These are phyloP conservation scores for Agrilus planipennis DNA, from an alignment of 1,140 invertebrate species.

Conservation along the genomic window DNA sequence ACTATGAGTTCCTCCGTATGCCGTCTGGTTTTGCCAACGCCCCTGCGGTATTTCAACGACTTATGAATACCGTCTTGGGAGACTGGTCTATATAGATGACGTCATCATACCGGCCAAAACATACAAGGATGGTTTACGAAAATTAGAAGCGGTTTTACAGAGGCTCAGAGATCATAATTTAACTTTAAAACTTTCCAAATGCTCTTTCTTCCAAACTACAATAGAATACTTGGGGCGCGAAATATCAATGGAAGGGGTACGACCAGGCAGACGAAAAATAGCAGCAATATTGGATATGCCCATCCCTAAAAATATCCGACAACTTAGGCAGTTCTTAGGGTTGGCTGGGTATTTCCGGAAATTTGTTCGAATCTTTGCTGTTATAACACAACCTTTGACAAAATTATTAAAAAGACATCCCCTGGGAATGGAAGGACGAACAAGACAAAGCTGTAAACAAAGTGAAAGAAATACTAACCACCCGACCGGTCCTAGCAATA, in stretches of 20 bases:
- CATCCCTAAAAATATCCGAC: not conserved
- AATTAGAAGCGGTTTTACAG: not conserved
- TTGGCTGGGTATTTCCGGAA: slow-evolving; percentile 26
- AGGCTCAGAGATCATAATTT: not conserved
- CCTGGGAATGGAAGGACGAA: slow-evolving; percentile 3
- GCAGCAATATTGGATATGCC: slow-evolving; percentile 1
- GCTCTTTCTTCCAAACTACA: not conserved
- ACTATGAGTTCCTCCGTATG: slow-evolving; percentile 17
- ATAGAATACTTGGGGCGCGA: slow-evolving; percentile 3
- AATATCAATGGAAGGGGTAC: not conserved
- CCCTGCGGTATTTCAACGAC: slow-evolving; percentile 13
- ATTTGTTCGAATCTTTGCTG: slow-evolving; percentile 28
- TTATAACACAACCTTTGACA: slow-evolving; percentile 11
- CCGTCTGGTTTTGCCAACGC: slow-evolving; percentile 17
- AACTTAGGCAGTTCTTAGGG: slow-evolving; percentile 7
- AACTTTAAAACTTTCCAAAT: slow-evolving; percentile 7
- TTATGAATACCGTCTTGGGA: slow-evolving; percentile 11
- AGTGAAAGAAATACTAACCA: not conserved
- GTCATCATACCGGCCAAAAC: not conserved
- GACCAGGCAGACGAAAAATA: slow-evolving; percentile 1
- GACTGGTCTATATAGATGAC: slow-evolving; percentile 12
- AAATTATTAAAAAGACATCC: slow-evolving; percentile 5
- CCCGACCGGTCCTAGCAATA: slow-evolving; percentile 3
- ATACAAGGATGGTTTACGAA: not conserved
- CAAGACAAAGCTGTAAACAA: slow-evolving; percentile 7